Conservation (phyloP, 2,888 invertebrate species). For the Linnaemya tessellans region DNA sequence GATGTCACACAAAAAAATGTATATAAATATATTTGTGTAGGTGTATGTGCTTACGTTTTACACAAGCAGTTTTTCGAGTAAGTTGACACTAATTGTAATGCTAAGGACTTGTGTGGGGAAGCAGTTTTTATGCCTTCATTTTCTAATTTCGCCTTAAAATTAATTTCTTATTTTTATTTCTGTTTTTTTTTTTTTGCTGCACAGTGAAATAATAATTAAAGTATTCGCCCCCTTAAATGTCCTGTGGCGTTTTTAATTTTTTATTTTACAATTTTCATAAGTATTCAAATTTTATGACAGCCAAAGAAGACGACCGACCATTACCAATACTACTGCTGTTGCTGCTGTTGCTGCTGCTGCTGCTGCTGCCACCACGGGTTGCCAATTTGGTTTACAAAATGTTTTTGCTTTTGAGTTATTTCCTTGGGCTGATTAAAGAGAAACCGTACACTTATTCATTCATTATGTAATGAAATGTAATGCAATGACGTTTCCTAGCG, state of each 20-base stretch:
- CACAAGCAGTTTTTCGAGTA: slow-evolving; percentile 55
- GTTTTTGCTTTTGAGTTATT: slow-evolving; percentile 54
- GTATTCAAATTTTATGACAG: slow-evolving; percentile 65
- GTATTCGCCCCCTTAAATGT: slow-evolving; percentile 71
- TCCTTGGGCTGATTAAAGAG: slow-evolving; percentile 63
- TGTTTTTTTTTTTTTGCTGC: slow-evolving; percentile 20
- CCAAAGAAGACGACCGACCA: slow-evolving; percentile 37
- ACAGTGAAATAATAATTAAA: slow-evolving; percentile 77
- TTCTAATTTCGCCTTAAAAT: slow-evolving; percentile 44
- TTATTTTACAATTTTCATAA: slow-evolving; percentile 55
- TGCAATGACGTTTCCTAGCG: slow-evolving; percentile 36
- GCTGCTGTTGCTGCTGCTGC: slow-evolving; percentile 12
- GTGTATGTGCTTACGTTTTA: slow-evolving; percentile 30
- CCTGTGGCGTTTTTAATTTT: slow-evolving; percentile 76
- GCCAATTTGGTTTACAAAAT: slow-evolving; percentile 66
- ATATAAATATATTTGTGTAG: neutral
- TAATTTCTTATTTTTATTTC: slow-evolving; percentile 47
- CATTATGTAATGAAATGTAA: slow-evolving; percentile 61
- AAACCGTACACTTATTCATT: slow-evolving; percentile 38
- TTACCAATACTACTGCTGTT: slow-evolving; percentile 9
- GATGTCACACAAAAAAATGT: slow-evolving; percentile 22
- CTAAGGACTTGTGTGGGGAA: slow-evolving; percentile 59
- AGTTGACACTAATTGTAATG: slow-evolving; percentile 69
- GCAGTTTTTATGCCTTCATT: slow-evolving; percentile 10
- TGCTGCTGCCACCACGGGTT: slow-evolving; percentile 63